Base-by-base conservation (phyloP, 2,113 vertebrate genomes). In the Chionis minor region DNA sequence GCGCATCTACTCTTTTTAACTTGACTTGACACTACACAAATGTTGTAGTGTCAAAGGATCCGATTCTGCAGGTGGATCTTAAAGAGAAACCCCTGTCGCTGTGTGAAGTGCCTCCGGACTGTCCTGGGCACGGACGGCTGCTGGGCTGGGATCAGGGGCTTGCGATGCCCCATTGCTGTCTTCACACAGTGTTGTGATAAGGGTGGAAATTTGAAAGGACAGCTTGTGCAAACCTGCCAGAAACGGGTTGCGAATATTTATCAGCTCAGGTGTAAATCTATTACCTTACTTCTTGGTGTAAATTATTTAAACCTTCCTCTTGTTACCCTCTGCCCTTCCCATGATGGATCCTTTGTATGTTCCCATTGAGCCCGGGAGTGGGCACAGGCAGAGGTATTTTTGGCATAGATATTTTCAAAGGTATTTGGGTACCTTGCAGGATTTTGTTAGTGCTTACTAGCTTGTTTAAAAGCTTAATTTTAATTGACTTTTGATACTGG, bases 161-260 rank as follows among this genome's bases (percentile, higher is more conserved):
- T 0, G 1, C 1, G 1, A 15, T 56, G 35, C 12, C 65, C 42
- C 42, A 2, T 49, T 1, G 3, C 42, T 44, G 13, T 44, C 47
- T 18, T 10, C 44, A 9, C 1, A 1, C 14, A 27, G 12, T 17
- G 21, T 20, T 69, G 10, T 17, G 21, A 52, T 70, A 59, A 40
- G 17, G 49, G 52, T 14, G 23, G 40, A 32, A 61, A 55, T 66
- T 33, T 28, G 51, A 54, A 70, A 71, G 45, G 62, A 26, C 42
- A 77, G 40, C 16, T 49, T 8, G 40, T 30, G 21, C 69, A 38
- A 55, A 66, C 52, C 47, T 92, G 22, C 45, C 32, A 27, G 21
- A 17, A 77, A 55, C 8, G 14, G 24, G 12, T 15, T 3, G 2
- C 32, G n/a, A 54, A 30, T 61, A 32, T 72, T 77, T 61, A 40